A percentile compares a stretch with the other conserved stretches of the same genome.
phyloP scores from a whole-genome alignment of 2,888 invertebrate species.

The Tetropium fuscum region DNA sequence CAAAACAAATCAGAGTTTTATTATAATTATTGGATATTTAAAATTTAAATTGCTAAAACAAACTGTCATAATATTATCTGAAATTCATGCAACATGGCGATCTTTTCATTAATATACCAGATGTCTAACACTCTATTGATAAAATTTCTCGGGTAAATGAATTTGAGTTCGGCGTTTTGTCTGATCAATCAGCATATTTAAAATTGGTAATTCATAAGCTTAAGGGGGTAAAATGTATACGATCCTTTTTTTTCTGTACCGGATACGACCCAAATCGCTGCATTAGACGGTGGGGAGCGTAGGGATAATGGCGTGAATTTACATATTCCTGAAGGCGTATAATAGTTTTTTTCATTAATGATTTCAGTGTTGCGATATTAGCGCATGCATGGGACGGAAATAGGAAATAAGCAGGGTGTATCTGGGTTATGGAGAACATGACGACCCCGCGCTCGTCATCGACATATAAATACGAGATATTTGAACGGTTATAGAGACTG shows the following conservation, averaged over 20 bases:
- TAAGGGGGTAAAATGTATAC: neutral
- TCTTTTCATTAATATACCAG: neutral
- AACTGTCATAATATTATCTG: no score
- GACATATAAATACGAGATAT: no score
- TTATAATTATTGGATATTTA: no score
- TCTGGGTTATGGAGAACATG: constrained; percentile 3
- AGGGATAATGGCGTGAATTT: constrained; percentile 16
- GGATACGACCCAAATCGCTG: constrained; percentile 18
- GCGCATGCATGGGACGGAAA: constrained; percentile 9
- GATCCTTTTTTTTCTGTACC: constrained; percentile 16
- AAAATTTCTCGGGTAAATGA: constrained; percentile 8
- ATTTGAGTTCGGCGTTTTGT: constrained; percentile 4
- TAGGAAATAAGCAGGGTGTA: constrained; percentile 6
- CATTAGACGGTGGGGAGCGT: neutral
- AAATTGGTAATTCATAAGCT: constrained; percentile 21
- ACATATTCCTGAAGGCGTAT: constrained; percentile 21
- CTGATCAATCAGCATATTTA: constrained; percentile 18
- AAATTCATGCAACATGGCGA: constrained; percentile 7
- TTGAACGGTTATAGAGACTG: no score
- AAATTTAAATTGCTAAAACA: no score
- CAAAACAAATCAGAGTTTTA: no score
- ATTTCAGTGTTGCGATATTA: constrained; percentile 12
- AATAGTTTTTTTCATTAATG: constrained; percentile 22
- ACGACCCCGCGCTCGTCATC: neutral
- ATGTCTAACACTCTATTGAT: neutral